These are phyloP conservation scores for Drosophila seclusa DNA, from an alignment of 2,888 invertebrate species.

Conservation along the genomic window DNA sequence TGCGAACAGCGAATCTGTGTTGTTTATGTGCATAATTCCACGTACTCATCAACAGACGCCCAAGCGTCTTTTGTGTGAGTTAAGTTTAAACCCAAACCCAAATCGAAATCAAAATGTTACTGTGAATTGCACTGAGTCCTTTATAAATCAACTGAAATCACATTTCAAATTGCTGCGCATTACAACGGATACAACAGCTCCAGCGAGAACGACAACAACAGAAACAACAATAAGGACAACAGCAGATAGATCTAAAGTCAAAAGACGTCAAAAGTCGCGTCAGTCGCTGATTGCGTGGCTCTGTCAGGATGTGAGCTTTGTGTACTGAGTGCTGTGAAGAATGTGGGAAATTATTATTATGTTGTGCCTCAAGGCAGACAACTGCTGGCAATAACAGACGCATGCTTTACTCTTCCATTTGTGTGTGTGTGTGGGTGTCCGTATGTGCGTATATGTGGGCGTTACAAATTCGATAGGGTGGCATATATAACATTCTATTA, in stretches of 20 bases:
- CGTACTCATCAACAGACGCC: constrained; percentile 3
- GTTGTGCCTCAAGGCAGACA: constrained; percentile 7
- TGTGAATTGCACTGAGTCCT: constrained; percentile 58
- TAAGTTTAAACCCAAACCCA: background rate
- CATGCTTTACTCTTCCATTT: background rate
- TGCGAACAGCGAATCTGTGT: constrained; percentile 11
- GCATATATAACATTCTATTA: constrained; percentile 1
- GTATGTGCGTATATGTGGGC: background rate
- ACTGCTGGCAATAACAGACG: constrained; percentile 9
- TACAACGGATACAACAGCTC: constrained; percentile 58
- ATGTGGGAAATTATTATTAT: constrained; percentile 49
- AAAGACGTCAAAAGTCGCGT: constrained; percentile 62
- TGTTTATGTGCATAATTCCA: background rate
- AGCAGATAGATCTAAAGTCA: constrained; percentile 62
- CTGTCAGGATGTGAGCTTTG: constrained; percentile 47
- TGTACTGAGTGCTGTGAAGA: constrained; percentile 25
- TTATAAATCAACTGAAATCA: constrained; percentile 75
- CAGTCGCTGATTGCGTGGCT: constrained; percentile 71
- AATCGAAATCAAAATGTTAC: constrained; percentile 25
- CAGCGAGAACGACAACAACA: background rate
- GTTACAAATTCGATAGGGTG: background rate
- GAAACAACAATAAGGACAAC: constrained; percentile 19
- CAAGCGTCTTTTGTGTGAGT: constrained; percentile 23
- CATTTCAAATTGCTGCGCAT: constrained; percentile 71
- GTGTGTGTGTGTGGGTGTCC: background rate